Evolutionary conservation across 2,888 invertebrate species (phyloP).

Genomic region (Clistopyga incitator): DNA sequence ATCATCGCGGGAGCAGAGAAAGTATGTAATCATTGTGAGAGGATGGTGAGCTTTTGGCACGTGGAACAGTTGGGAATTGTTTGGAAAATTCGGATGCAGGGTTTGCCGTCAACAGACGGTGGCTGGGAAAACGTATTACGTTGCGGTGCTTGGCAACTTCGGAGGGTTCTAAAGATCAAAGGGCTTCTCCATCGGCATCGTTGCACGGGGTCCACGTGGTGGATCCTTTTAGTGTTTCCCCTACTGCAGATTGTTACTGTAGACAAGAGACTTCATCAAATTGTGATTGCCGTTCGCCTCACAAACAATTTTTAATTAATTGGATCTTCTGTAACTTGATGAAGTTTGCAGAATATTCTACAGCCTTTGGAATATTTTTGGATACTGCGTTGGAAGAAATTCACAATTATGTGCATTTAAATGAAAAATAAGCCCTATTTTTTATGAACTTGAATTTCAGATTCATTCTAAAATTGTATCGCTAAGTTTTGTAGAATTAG

Average conservation of each 20-base stretch:
- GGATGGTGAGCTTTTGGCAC: not conserved
- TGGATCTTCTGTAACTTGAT: not conserved
- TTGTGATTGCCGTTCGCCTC: not conserved
- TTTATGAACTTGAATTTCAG: too few relatives aligned
- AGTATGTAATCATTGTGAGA: not conserved
- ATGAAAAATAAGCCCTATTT: too few relatives aligned
- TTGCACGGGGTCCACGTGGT: conserved; percentile 44
- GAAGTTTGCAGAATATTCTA: too few relatives aligned
- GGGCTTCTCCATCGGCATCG: conserved; percentile 64
- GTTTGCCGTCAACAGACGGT: conserved; percentile 56
- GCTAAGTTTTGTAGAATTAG: not conserved
- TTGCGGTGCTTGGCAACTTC: conserved; percentile 66
- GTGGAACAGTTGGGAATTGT: conserved; percentile 32
- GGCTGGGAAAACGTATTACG: conserved; percentile 67
- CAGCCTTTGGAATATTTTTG: too few relatives aligned
- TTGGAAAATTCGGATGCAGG: conserved; percentile 41
- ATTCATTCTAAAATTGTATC: not conserved
- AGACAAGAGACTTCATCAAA: conserved; percentile 1
- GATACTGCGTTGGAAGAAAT: too few relatives aligned
- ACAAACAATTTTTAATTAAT: not conserved
- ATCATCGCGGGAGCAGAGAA: not conserved
- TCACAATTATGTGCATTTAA: too few relatives aligned
- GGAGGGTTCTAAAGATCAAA: conserved; percentile 68
- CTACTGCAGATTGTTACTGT: not conserved
- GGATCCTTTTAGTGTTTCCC: conserved; percentile 14